A percentile compares a stretch with the other conserved stretches of the same genome.
Conservation (phyloP, 2,888 invertebrate genomes). For the Acleris emargana region DNA sequence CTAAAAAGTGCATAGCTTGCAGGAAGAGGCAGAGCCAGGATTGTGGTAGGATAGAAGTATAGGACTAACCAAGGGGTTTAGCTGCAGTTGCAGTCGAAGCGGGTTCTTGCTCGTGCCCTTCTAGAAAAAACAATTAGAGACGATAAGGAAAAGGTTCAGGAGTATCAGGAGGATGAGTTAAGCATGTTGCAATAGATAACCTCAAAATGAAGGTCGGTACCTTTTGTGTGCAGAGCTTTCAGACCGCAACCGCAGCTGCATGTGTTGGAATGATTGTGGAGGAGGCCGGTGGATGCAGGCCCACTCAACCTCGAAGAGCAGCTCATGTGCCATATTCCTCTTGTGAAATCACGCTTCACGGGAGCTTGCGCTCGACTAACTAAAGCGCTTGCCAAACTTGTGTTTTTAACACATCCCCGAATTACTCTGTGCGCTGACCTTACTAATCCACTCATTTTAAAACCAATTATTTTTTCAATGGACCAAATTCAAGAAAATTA, state of each 20-base stretch:
- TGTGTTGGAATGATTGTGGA: slow-evolving; percentile 84
- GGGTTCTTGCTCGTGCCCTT: slow-evolving; percentile 60
- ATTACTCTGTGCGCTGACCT: slow-evolving; percentile 84
- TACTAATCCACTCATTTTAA: slow-evolving; percentile 88
- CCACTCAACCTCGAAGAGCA: slow-evolving; percentile 71
- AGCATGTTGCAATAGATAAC: slow-evolving; percentile 73
- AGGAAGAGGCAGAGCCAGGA: neutral
- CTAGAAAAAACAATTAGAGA: slow-evolving; percentile 43
- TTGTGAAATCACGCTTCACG: slow-evolving; percentile 86
- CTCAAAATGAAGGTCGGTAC: slow-evolving; percentile 73
- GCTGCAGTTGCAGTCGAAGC: slow-evolving; percentile 46
- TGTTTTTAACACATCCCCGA: slow-evolving; percentile 67
- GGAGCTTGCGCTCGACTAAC: slow-evolving; percentile 69
- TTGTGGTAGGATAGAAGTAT: slow-evolving; percentile 35
- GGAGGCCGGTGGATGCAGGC: slow-evolving; percentile 59
- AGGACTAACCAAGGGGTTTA: slow-evolving; percentile 73
- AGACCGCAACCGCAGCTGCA: slow-evolving; percentile 88
- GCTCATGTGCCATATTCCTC: slow-evolving; percentile 90
- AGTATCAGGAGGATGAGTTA: slow-evolving; percentile 25
- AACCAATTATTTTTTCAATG: slow-evolving; percentile 25
- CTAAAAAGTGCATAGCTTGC: neutral
- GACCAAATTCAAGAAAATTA: slow-evolving; percentile 10
- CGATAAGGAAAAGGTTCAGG: slow-evolving; percentile 12
- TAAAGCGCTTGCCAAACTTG: slow-evolving; percentile 63
- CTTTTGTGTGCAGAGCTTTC: slow-evolving; percentile 87